Percentiles rank a stretch among this genome's conserved stretches.
These are phyloP conservation scores for Eulithis prunata DNA, from an alignment of 2,888 invertebrate species.

Conservation along the genomic window DNA sequence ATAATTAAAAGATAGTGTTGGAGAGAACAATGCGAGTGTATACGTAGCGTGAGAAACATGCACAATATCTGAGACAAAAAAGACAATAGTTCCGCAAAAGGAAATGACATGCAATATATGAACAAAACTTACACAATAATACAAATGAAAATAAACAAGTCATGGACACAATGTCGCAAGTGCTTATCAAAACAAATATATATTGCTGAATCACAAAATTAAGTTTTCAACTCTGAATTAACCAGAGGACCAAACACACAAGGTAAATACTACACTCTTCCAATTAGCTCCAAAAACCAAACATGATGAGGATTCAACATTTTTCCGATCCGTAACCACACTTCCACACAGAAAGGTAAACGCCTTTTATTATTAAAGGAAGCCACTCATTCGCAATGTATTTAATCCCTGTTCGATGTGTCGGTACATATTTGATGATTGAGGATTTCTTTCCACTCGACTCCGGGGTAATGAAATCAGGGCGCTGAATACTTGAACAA, in stretches of 20 bases:
- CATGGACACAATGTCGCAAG: too few species aligned
- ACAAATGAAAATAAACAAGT: too few species aligned
- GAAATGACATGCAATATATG: background rate
- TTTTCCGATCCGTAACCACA: background rate
- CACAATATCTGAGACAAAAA: background rate
- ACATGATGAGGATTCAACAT: background rate
- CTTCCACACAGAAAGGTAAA: slow-evolving; percentile 19
- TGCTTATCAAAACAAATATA: too few species aligned
- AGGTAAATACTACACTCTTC: too few species aligned
- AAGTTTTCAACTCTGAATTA: background rate
- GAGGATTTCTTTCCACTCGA: slow-evolving; percentile 16
- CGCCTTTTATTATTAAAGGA: slow-evolving; percentile 18
- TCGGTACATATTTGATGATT: slow-evolving; percentile 21
- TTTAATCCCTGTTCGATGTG: slow-evolving; percentile 24
- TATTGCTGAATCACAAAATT: too few species aligned
- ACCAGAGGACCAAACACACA: too few species aligned
- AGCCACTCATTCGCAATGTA: slow-evolving; percentile 23
- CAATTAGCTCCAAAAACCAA: background rate
- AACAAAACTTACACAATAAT: background rate
- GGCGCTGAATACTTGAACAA: slow-evolving; percentile 11
- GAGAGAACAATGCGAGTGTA: slow-evolving; percentile 11
- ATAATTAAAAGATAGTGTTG: slow-evolving; percentile 30
- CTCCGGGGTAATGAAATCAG: slow-evolving; percentile 8
- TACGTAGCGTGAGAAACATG: slow-evolving; percentile 7
- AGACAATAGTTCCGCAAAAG: background rate